Percentiles rank a stretch among this genome's conserved stretches.
Evolutionary conservation across 2,113 vertebrate species (phyloP).

Genomic region (Poeciliopsis prolifica): DNA sequence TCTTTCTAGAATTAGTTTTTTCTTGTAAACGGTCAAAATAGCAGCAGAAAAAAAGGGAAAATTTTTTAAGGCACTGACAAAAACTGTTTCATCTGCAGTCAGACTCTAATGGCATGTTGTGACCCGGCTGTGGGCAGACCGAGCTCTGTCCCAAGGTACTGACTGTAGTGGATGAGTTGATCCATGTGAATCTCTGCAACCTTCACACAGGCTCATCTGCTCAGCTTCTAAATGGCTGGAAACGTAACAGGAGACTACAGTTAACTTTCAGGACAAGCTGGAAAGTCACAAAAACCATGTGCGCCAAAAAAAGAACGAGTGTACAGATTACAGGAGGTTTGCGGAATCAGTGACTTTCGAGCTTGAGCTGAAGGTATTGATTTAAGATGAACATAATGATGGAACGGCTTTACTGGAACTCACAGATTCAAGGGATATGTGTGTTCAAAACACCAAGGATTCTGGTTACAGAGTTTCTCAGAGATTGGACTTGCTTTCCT

Average conservation of each 20-base stretch:
- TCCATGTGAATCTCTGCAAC: conserved; percentile 47
- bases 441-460: conserved; percentile 35
- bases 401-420: conserved; percentile 12
- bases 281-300: conserved; percentile 39
- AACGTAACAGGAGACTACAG: not conserved
- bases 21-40: not conserved
- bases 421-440: conserved; percentile 20
- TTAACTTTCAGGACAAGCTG: conserved; percentile 40
- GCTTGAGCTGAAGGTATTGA: conserved; percentile 40
- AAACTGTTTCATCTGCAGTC: conserved; percentile 68
- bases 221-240: conserved; percentile 45
- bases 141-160: conserved; percentile 73
- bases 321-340: not conserved
- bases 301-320: no score
- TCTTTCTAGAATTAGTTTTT: not conserved
- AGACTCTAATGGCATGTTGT: conserved; percentile 70
- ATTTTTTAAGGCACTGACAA: conserved; percentile 38
- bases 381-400: not conserved
- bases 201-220: conserved; percentile 68
- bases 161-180: conserved; percentile 66
- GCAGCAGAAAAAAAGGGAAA: not conserved
- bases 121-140: conserved; percentile 64
- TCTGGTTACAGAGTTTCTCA: conserved; percentile 46
- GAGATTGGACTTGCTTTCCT: not conserved
- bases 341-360: conserved; percentile 34